Evolutionary conservation across 2,888 invertebrate genomes (phyloP).

Genomic region (Apamea crenata): DNA sequence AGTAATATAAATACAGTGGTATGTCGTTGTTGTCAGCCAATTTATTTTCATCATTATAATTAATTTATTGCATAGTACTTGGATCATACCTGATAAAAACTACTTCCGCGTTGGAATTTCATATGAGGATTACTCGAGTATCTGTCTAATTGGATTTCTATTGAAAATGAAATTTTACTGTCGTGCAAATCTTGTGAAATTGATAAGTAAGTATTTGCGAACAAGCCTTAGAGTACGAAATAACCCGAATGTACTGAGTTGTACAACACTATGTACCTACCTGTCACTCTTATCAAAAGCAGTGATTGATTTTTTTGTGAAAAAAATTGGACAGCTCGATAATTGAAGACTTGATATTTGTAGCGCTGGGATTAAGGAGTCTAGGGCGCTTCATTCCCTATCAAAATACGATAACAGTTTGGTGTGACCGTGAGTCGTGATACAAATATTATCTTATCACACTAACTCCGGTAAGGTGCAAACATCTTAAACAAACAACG

Average conservation of each 20-base stretch:
- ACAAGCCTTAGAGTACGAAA: constrained; percentile 32
- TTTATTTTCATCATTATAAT: constrained; percentile 30
- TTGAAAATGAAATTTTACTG: constrained; percentile 6
- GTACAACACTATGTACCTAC: constrained; percentile 63
- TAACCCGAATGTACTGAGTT: constrained; percentile 38
- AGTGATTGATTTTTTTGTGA: constrained; percentile 79
- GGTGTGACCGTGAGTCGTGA: constrained; percentile 72
- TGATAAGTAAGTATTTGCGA: constrained; percentile 35
- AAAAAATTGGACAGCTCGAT: constrained; percentile 71
- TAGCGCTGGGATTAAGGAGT: constrained; percentile 77
- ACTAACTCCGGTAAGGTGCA: constrained; percentile 77
- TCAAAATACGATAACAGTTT: constrained; percentile 77
- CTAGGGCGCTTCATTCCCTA: constrained; percentile 75
- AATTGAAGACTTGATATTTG: constrained; percentile 77
- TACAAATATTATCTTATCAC: constrained; percentile 86
- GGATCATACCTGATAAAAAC: neutral
- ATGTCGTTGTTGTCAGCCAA: constrained; percentile 36
- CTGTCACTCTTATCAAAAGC: constrained; percentile 78
- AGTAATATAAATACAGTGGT: constrained; percentile 35
- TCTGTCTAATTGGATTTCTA: constrained; percentile 9
- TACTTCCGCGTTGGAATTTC: neutral
- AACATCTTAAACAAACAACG: constrained; percentile 80
- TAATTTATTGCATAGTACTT: constrained; percentile 7
- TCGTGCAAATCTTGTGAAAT: constrained; percentile 18
- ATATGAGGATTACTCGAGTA: neutral